Evolutionary conservation across 2,113 vertebrate genomes (phyloP).

Genomic region (Rhipidura dahli): DNA sequence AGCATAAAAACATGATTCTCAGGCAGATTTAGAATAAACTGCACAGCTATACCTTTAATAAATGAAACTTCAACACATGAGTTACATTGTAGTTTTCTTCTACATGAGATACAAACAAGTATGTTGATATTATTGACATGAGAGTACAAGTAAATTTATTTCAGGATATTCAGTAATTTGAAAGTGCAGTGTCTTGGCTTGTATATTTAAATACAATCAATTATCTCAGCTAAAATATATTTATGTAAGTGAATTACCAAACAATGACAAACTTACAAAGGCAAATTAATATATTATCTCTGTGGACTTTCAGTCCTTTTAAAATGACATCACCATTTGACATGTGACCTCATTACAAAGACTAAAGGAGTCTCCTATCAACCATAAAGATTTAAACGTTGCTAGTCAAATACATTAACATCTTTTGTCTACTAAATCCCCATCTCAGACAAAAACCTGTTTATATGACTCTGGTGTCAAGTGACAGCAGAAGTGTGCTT

Average conservation of each 20-base stretch:
- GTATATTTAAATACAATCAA: neutral
- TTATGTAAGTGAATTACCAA: neutral
- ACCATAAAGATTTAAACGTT: neutral
- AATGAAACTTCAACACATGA: neutral
- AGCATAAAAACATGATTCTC: neutral
- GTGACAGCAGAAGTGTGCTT: neutral
- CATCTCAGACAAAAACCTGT: neutral
- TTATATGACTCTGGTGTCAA: neutral
- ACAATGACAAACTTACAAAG: neutral
- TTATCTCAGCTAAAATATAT: neutral
- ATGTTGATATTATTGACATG: neutral
- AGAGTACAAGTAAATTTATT: neutral
- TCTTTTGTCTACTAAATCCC: neutral
- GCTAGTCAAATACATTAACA: neutral
- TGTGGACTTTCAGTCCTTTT: neutral
- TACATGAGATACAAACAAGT: neutral
- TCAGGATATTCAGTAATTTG: neutral
- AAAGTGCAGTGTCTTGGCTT: neutral
- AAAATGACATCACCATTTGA: slow-evolving; percentile 13
- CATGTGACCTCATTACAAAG: slow-evolving; percentile 4
- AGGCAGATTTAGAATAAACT: neutral
- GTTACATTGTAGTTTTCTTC: neutral
- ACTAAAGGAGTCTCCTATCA: neutral
- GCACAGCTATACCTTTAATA: neutral
- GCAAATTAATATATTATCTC: neutral